Evolutionary conservation across 53 echinoderm and acorn worm species (phyloP), one percentile per base, ranked within the genome.

Genomic region (Luidia sarsii): DNA sequence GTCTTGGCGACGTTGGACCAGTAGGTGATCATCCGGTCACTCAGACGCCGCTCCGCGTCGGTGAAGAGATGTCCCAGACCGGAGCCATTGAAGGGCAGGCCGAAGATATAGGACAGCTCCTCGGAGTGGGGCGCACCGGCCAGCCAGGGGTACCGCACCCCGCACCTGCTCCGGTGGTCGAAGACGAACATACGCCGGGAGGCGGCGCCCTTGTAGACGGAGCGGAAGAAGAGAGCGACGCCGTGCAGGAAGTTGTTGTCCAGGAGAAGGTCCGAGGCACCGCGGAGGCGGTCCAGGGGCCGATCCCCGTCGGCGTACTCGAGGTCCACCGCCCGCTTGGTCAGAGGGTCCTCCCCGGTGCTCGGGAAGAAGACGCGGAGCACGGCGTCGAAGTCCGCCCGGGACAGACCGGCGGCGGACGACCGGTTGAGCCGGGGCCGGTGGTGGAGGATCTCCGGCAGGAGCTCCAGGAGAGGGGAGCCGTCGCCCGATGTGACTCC

Each of bases 1-100:
- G 80, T 83, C 72, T 95, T 95, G 25, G 90, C 95, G 85, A 95
- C 90, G 73, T 95, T 95, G 2, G 89, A 81, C 95, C 95, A 95
- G 50, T 92, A 95, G 13, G 92, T 95, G 67, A 92, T 92, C 75
- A 95, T 68, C 18, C 70, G 82, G 36, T 82, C 57, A 14, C 87
- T 87, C 19, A 95, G 82, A 11, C 61, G 60, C 15, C 65, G 25
- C 72, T 95, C 92, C 27, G 90, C 83, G 2, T 71, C 53, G 8
- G 75, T 87, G 53, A 87, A 60, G 50, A 90, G 65, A 8, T 52
- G 66, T 4, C 82, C 83, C 33, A 73, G 46, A 68, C 65, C 64
- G 0, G 83, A 52, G 25, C 49, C 67, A 23, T 68, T 67, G 67
- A 94, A 92, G 2, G 94, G 94, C 50, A 87, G 79, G 2, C 94